Base-by-base conservation (phyloP, 2,113 vertebrate genomes). In the Argyrosomus japonicus region DNA sequence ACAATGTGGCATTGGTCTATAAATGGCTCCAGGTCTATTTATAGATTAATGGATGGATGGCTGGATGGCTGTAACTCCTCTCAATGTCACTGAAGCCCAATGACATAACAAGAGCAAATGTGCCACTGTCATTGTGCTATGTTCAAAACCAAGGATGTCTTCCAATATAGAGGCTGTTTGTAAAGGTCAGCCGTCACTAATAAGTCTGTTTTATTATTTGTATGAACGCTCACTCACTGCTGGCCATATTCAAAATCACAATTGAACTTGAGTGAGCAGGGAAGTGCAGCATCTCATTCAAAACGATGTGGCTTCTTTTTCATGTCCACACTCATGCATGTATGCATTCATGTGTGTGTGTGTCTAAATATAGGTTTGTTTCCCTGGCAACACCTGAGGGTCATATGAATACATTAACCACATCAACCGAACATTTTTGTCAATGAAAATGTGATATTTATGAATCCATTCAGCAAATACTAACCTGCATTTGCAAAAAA, bases 301-400 rank as follows among this genome's bases (percentile, higher is more conserved):
- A 15, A 5, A 43, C 21, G 45, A 78, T 62, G 68, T 27, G 29
- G 13, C 29, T 45, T 27, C 53, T 75, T 47, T 87, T 56, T 77
- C 51, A 67, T 84, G 62, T 78, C 47, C 77, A 71, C 82, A 60
- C 77, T 73, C 47, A 36, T 54, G 60, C 69, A 78, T 65, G 56
- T 56, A 70, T 80, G 57, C 67, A 68, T 85, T 45, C 57, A 51
- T 72, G 75, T 71, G 75, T 68, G 68, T 54, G 47, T 63, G 71
- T 75, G 65, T 62, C 93, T 92, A 91, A 93, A 93, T 89, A 92
- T 91, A 87, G 88, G 85, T 72, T 69, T 87, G 88, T 92, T 92
- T 92, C 91, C 90, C 23, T 91, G 90, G 90, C 87, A 92, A 92
- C 89, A 88, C 84, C 82, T 86, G 82, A 91, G 75, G 76, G 86